Evolutionary conservation across 2,113 vertebrate genomes (phyloP), one percentile per base, ranked within the genome.

Genomic region (Maccullochella peelii): DNA sequence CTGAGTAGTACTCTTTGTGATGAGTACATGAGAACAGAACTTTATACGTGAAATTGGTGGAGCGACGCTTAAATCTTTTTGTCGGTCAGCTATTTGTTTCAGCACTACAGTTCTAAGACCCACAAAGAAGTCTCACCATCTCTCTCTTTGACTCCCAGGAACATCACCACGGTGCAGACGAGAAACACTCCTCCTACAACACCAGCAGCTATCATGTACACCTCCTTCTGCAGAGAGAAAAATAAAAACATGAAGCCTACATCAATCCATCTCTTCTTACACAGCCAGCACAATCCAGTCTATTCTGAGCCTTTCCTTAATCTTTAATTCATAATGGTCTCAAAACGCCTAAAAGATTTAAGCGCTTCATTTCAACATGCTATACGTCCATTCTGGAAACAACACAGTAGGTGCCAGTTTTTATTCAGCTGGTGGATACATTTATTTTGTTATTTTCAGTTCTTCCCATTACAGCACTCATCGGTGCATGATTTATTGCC

Each of bases 191-290:
- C 89, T 52, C 96, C 97, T 38, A 99, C 96, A 79, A 96, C 94
- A 0, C 97, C 96, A 0, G 97, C 97, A 38, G 98, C 97, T 11
- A 97, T 96, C 95, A 96, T 97, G 93, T 99, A 99, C 80, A 97
- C 95, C 79, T 95, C 95, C 73, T 94, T 96, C 98, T 95, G 92
- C 82, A 93, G 83, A 91, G 83, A 82, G 8, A 77, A 80, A 62
- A 84, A 20, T 6, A 83, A 40, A 83, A 66, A 85, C n/a, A 75
- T 5, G 15, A 23, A 76, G 36, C 33, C 80, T 66, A 40, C 68
- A 77, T 91, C 66, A 52, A 70, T 81, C 0, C 62, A 67, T 77
- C 66, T 70, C 47, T 57, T 54, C 76, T 73, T 47, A 77, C 30
- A 69, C 55, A 73, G 30, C 27, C 15, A 1, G 63, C 23, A 82